Base-by-base conservation (phyloP, 2,797 vertebrate genomes). In the Loris lydekkerianus region DNA sequence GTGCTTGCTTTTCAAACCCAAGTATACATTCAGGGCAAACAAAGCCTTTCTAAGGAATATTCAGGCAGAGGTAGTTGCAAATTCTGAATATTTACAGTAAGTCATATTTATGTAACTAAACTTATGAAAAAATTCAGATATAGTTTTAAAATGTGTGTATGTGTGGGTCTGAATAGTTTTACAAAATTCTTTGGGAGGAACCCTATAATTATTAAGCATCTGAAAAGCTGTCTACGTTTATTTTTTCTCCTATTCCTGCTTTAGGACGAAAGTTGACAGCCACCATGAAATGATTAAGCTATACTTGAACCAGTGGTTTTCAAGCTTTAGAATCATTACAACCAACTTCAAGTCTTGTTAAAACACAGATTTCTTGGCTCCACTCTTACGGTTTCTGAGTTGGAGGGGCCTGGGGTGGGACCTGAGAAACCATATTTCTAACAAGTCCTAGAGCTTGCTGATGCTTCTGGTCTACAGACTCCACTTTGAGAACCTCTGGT, bases 231-330 rank as follows among this genome's bases (percentile, higher is more conserved):
- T 56, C 43, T 58, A 25, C 29, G 58, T 83, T 27, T 95, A n/a
- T 89, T 91, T 84, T 58, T 86, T 58, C 60, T 89, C 61, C 53
- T 37, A 49, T 65, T 77, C n/a, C 10, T 65, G 63, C 56, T 53
- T 81, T 40, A 27, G 34, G 60, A 80, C n/a, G 73, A 88, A 91
- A 81, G n/a, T 69, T 69, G 49, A 80, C 78, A 91, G 53, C 75
- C 17, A 60, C 53, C 73, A 78, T n/a, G 40, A 84, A 70, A 84
- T 61, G 53, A 85, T 43, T 4, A 49, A 46, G 31, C 7, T 40
- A 18, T 53, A 84, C 11, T 78, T 8, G 15, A 72, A 70, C 49
- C 56, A 9, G n/a, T 78, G n/a, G 20, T 70, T 83, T 65, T 61
- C 46, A 70, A 61, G 76, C 31, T n/a, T 43, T 34, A 31, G 86